A percentile compares a stretch with the other conserved stretches of the same genome.
phyloP scores from a whole-genome alignment of 2,888 invertebrate species.

The Stenodera caucasica region DNA sequence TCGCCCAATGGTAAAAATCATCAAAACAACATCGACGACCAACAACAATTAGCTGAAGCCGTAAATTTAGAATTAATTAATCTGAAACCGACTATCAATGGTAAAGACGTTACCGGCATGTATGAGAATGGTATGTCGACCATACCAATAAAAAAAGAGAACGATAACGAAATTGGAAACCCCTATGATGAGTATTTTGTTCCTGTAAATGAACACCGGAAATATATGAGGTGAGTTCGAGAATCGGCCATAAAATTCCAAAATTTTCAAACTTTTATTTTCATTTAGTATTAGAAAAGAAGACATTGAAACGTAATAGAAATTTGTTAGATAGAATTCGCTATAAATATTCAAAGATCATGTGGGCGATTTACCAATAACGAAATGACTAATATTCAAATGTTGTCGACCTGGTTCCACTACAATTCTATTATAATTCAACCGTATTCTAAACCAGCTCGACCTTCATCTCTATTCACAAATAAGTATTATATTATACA shows the following conservation, averaged over 20 bases:
- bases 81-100: constrained; percentile 64
- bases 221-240: constrained; percentile 75
- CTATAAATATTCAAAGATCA: constrained; percentile 2
- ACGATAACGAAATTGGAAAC: constrained; percentile 67
- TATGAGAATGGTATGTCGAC: constrained; percentile 53
- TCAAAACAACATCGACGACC: constrained; percentile 28
- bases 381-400: constrained; percentile 1
- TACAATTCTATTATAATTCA: background rate
- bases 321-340: background rate
- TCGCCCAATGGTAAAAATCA: constrained; percentile 40
- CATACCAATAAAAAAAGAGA: constrained; percentile 66
- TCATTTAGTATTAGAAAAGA: background rate
- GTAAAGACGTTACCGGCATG: constrained; percentile 59
- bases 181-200: constrained; percentile 84
- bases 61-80: constrained; percentile 80
- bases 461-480: too few relatives aligned
- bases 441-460: too few relatives aligned
- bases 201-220: constrained; percentile 81
- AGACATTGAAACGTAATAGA: background rate
- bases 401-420: background rate
- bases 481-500: too few relatives aligned
- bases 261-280: too few relatives aligned
- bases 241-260: too few relatives aligned
- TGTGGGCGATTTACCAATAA: constrained; percentile 3
- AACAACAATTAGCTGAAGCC: constrained; percentile 62